Evolutionary conservation across 1,140 invertebrate genomes (phyloP).

Genomic region (Theocolax elegans): DNA sequence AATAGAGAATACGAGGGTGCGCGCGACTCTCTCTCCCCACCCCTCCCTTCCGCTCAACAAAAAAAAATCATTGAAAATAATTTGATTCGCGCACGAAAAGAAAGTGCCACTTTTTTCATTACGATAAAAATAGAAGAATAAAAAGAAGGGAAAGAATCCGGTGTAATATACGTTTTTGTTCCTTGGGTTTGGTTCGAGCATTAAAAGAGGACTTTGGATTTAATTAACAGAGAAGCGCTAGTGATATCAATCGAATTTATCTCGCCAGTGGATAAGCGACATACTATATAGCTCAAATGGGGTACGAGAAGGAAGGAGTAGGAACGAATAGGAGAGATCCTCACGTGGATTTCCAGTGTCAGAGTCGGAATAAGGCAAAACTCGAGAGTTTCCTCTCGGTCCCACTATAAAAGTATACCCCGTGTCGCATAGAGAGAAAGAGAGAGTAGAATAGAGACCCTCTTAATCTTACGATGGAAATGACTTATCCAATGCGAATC

Average conservation of each 20-base stretch:
- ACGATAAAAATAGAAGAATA: too few relatives aligned
- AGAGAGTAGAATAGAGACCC: too few relatives aligned
- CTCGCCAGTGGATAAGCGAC: constrained; percentile 1
- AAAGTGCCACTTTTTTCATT: too few relatives aligned
- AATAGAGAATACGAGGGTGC: too few relatives aligned
- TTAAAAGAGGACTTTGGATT: constrained; percentile 12
- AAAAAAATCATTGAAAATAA: too few relatives aligned
- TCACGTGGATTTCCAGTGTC: background rate
- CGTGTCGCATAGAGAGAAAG: too few relatives aligned
- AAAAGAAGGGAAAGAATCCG: background rate
- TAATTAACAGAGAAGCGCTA: constrained; percentile 19
- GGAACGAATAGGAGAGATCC: background rate
- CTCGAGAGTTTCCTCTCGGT: background rate
- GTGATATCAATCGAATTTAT: constrained; percentile 31
- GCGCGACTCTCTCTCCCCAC: too few relatives aligned
- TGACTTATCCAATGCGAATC: constrained; percentile 9
- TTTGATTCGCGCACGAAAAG: too few relatives aligned
- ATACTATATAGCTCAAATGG: background rate
- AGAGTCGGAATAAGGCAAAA: background rate
- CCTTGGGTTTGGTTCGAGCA: background rate
- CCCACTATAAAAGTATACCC: constrained; percentile 13
- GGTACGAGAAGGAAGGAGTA: background rate
- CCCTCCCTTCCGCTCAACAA: too few relatives aligned
- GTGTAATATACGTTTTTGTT: constrained; percentile 2
- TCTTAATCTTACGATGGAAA: constrained; percentile 21